These are phyloP conservation scores for Alca torda DNA, from an alignment of 2,797 vertebrate species.

Conservation along the genomic window DNA sequence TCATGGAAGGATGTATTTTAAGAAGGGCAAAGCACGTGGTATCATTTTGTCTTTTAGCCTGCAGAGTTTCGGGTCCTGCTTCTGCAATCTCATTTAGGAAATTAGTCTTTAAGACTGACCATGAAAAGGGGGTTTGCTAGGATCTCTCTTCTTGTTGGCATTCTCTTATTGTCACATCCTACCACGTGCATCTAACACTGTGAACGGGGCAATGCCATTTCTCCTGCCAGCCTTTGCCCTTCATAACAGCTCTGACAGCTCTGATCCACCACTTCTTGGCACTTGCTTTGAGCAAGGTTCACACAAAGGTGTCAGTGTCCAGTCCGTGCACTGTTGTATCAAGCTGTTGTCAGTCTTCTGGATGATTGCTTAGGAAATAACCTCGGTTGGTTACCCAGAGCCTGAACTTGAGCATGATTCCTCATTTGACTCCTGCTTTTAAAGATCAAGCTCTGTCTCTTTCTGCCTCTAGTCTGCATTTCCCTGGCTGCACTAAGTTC, in stretches of 20 bases:
- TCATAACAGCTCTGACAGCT: not conserved
- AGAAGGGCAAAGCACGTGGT: not conserved
- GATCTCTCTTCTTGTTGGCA: not conserved
- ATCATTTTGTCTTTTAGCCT: not conserved
- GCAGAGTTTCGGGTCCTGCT: not conserved
- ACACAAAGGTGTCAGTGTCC: constrained; percentile 32
- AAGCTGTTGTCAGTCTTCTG: constrained; percentile 59
- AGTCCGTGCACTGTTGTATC: constrained; percentile 24
- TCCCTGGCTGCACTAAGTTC: not conserved
- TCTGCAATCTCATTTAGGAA: not conserved
- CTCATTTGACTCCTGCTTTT: constrained; percentile 16
- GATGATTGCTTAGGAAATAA: constrained; percentile 34
- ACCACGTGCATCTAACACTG: not conserved
- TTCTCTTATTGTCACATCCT: not conserved
- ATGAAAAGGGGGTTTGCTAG: not conserved
- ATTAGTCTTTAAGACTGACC: not conserved
- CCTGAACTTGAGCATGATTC: constrained; percentile 31
- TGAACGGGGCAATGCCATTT: not conserved
- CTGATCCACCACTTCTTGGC: constrained; percentile 34
- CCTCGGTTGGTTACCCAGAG: constrained; percentile 22
- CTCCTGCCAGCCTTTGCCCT: not conserved
- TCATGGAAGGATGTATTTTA: not conserved
- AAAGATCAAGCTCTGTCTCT: not conserved
- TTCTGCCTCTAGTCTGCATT: not conserved
- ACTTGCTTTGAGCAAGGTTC: constrained; percentile 63